Evolutionary conservation across 1,140 invertebrate species (phyloP).

Genomic region (Magallana gigas): DNA sequence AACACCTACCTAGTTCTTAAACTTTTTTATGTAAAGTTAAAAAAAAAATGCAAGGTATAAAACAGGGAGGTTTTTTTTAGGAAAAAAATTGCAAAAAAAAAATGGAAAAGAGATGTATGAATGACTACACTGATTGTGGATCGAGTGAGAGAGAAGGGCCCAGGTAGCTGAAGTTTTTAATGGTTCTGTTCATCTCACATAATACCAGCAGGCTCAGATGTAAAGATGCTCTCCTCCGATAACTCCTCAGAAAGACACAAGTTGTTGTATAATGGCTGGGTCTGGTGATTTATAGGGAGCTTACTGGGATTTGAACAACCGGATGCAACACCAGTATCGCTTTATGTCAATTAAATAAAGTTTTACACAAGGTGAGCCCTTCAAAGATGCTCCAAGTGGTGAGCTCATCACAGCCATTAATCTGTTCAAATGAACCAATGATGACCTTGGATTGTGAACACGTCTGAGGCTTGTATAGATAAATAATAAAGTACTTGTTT

Average conservation of each 20-base stretch:
- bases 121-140: constrained; percentile 3
- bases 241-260: constrained; percentile 10
- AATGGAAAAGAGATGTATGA: not conserved
- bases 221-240: not conserved
- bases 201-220: constrained; percentile 31
- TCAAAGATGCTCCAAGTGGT: not conserved
- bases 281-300: constrained; percentile 6
- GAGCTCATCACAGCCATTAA: constrained; percentile 21
- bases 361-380: constrained; percentile 30
- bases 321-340: constrained; percentile 4
- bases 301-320: constrained; percentile 28
- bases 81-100: not conserved
- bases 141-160: not conserved
- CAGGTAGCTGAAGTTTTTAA: not conserved
- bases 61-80: not conserved
- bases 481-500: too few species aligned
- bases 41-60: not conserved
- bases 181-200: constrained; percentile 6
- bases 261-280: constrained; percentile 1
- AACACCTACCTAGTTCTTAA: not conserved
- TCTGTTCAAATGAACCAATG: constrained; percentile 18
- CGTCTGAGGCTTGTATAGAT: not conserved
- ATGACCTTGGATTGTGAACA: constrained; percentile 5
- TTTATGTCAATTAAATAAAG: constrained; percentile 33
- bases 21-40: not conserved